A percentile compares a stretch with the other conserved stretches of the same genome.
These are phyloP conservation scores for Ctenomys sociabilis DNA, from an alignment of 2,113 vertebrate genomes.

Conservation along the genomic window DNA sequence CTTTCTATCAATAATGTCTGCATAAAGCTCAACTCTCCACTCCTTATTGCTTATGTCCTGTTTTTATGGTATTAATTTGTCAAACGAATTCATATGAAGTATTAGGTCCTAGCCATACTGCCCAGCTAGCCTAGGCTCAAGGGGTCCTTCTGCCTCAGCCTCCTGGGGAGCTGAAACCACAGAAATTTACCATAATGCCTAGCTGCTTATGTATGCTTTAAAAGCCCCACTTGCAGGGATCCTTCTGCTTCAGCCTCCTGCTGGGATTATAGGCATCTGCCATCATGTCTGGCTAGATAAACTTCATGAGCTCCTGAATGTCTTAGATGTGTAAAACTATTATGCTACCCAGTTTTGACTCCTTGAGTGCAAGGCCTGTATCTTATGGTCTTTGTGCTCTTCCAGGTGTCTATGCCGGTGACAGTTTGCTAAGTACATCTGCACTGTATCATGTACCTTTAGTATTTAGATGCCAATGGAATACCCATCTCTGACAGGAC, in stretches of 20 bases:
- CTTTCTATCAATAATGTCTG: background rate
- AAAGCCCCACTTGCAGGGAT: background rate
- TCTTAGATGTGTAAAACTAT: no score
- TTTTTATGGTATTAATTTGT: background rate
- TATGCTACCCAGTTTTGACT: no score
- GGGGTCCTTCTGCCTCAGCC: background rate
- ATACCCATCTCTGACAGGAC: no score
- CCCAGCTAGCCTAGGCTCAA: background rate
- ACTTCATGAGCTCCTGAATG: no score
- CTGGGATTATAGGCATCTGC: no score
- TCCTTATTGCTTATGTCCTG: background rate
- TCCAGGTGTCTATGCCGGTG: background rate
- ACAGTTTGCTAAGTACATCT: background rate
- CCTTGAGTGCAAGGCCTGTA: no score
- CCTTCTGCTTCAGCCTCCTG: no score
- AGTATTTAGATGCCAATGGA: no score
- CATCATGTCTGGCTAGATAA: no score
- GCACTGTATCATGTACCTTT: background rate
- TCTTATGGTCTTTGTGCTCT: background rate
- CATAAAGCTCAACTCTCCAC: background rate
- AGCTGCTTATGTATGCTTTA: background rate
- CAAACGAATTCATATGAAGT: slow-evolving; percentile 15
- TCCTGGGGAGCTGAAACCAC: background rate
- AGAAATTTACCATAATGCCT: background rate
- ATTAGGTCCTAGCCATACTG: background rate